These are phyloP conservation scores for Tapera naevia DNA, from an alignment of 2,797 vertebrate genomes.

Conservation along the genomic window DNA sequence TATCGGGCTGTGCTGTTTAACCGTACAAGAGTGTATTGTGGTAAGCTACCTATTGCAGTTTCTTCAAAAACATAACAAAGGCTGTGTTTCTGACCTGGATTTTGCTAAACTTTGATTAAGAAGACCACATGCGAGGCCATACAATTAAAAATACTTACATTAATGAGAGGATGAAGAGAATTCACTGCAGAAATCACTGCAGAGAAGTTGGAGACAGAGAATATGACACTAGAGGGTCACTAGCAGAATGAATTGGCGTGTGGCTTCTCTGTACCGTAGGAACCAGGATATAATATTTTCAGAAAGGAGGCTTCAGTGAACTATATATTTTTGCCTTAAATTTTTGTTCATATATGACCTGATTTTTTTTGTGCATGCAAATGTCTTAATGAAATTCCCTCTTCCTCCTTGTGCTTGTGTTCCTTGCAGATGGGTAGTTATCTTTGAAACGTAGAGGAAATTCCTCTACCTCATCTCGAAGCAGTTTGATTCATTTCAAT, in stretches of 20 bases:
- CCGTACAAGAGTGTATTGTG: neutral
- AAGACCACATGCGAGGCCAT: accelerated
- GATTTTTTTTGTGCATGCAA: neutral
- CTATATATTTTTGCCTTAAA: neutral
- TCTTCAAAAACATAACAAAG: neutral
- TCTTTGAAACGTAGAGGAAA: constrained; percentile 2
- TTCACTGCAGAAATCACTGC: neutral
- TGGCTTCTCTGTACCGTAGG: neutral
- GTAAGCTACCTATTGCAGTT: neutral
- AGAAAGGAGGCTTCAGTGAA: neutral
- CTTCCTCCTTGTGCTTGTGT: neutral
- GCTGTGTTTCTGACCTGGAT: neutral
- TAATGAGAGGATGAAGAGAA: neutral
- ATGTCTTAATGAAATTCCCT: neutral
- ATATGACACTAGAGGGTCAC: neutral
- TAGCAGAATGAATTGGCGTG: neutral
- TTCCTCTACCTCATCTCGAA: neutral
- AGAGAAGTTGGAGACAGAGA: neutral
- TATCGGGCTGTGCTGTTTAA: neutral
- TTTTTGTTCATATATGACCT: neutral
- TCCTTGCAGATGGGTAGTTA: neutral
- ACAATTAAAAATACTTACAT: neutral
- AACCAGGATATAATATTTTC: neutral
- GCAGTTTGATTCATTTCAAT: neutral
- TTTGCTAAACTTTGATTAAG: neutral